Base-by-base conservation (phyloP, 2,888 invertebrate species). In the Eumacrocentrus americanus region DNA sequence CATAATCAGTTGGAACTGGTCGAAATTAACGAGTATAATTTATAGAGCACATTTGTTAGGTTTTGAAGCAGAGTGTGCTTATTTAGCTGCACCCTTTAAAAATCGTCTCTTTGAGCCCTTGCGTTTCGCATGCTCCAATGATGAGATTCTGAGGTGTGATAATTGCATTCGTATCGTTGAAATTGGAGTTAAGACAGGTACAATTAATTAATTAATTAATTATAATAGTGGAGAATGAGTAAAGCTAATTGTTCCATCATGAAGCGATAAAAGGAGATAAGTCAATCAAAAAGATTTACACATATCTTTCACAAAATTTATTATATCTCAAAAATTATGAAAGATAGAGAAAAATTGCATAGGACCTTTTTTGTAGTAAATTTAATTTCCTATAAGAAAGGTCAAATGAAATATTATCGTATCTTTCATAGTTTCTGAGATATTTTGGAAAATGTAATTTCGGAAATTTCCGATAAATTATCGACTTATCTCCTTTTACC, bases 131-230 rank as follows among this genome's bases (percentile, higher is more conserved):
- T 51, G 67, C 37, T 78, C 78, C 0, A 65, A 65, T 25, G 75
- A 79, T 38, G 61, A 65, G n/a, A 65, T 68, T 48, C 66, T 79
- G 18, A 66, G 71, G n/a, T 69, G 67, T 2, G 59, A 73, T 50
- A 67, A 69, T 6, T 61, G 67, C 23, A 73, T 79, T 46, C 71
- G 78, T 12, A 55, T 79, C 7, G 67, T 78, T 14, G 78, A 79
- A 66, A 78, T 79, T 58, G 78, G 77, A 12, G 76, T 79, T 1
- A 79, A 79, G 71, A 79, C 77, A 51, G 79, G 77, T 78, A 47
- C 7, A 29, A 22, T n/a, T n/a, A n/a, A n/a, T n/a, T 9, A 50
- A 40, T 23, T 38, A 9, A 29, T 40, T 51, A n/a, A n/a, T n/a
- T n/a, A n/a, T n/a, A n/a, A n/a, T n/a, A n/a, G n/a, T n/a, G n/a